phyloP scores from a whole-genome alignment of 2,888 invertebrate genomes.

The Melikaiella ostensackeni region DNA sequence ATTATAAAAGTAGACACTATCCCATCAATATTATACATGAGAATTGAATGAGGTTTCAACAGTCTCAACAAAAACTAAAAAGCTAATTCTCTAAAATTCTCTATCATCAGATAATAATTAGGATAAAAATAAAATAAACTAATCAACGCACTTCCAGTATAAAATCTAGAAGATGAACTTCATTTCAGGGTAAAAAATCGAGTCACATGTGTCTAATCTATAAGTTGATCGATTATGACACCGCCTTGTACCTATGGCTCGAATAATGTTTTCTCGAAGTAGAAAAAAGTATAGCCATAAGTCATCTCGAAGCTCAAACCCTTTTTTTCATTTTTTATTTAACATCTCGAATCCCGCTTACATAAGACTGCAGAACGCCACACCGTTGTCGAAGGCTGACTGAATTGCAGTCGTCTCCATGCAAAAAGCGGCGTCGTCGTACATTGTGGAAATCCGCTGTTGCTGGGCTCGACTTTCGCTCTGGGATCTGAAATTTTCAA shows the following conservation, averaged over 20 bases:
- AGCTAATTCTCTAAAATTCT: not conserved
- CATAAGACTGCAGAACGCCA: constrained; percentile 73
- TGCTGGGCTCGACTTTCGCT: constrained; percentile 74
- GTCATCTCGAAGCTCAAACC: constrained; percentile 34
- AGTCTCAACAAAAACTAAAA: not conserved
- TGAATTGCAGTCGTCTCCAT: constrained; percentile 75
- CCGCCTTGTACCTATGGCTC: constrained; percentile 6
- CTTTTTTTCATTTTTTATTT: not conserved
- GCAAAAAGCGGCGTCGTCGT: constrained; percentile 74
- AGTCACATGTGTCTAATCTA: constrained; percentile 16
- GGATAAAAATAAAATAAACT: not conserved
- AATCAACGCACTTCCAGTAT: not conserved
- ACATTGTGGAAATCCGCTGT: constrained; percentile 72
- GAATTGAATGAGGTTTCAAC: not conserved
- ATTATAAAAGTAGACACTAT: constrained; percentile 7
- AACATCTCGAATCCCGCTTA: constrained; percentile 56
- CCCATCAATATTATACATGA: not conserved
- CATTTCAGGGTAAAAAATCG: constrained; percentile 30
- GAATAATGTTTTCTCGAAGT: constrained; percentile 27
- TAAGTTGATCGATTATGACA: constrained; percentile 1
- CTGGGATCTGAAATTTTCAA: constrained; percentile 66
- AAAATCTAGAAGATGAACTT: constrained; percentile 24
- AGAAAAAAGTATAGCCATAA: constrained; percentile 29
- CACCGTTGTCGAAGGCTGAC: constrained; percentile 72
- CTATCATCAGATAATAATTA: not conserved